Evolutionary conservation across 2,113 vertebrate genomes (phyloP), one percentile per base, ranked within the genome.

Genomic region (Oreochromis tanganicae): DNA sequence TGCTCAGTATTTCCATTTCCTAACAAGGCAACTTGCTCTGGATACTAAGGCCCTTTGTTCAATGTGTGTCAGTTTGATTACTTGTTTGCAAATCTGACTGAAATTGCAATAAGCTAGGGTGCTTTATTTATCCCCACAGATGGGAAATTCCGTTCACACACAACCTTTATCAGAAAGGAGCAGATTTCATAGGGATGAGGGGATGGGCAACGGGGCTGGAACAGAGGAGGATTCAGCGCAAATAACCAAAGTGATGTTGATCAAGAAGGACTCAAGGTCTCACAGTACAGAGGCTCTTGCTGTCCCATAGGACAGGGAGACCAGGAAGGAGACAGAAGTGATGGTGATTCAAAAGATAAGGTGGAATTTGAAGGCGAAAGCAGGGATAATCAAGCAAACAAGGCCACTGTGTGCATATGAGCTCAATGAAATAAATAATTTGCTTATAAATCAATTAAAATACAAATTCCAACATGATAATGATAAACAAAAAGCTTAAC

Each of bases 141-240:
- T 73, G 38, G 21, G 24, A 48, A 29, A 48, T 75, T 48, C 43
- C 14, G 17, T 73, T 48, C 24, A 75, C 71, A 32, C 13, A 46
- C 66, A 73, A 46, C 68, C 2, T 32, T 78, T n/a, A 78, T 50
- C 46, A 50, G 97, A 57, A 98, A 98, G 86, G 97, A 87, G 41
- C 96, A 98, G 86, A 97, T 98, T 94, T 98, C 97, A 95, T 97
- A 97, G 91, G 97, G 97, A 11, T 96, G 96, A 57, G 97, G 97
- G 71, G 97, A 93, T 5, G 91, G 97, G 56, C 96, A 94, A 7
- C 97, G 96, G 41, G 96, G 91, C 52, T 96, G 97, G 80, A 97
- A 82, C 59, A 95, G 96, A 10, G 96, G 97, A 6, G 96, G 92
- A 38, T 93, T 91, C 84, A 92, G 83, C 4, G 80, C 91, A 79